Conservation (phyloP, 2,113 vertebrate species). For the Proteles cristata region DNA sequence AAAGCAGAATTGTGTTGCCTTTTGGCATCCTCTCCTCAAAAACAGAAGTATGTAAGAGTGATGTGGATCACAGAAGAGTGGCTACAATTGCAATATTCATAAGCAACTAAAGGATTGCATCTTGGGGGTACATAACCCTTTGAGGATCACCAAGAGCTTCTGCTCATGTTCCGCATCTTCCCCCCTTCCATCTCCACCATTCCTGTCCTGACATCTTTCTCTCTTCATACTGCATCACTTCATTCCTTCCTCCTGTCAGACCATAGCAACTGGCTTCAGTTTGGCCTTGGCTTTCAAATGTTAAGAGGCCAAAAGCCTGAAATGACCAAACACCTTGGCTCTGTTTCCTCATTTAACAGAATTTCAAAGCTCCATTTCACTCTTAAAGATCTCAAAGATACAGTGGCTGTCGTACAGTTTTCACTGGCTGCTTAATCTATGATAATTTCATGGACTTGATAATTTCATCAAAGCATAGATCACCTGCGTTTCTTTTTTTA, state of each 20-base stretch:
- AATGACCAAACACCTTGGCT: neutral
- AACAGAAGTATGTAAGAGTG: neutral
- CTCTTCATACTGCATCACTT: neutral
- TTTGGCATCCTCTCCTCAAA: neutral
- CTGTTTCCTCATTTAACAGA: neutral
- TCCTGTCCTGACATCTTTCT: neutral
- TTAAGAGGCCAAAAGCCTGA: neutral
- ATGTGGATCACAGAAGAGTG: neutral
- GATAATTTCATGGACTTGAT: too few species aligned
- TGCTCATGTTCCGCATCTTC: neutral
- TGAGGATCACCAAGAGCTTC: neutral
- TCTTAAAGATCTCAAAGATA: neutral
- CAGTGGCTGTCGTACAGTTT: neutral
- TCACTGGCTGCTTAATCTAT: neutral
- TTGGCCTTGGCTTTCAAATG: neutral
- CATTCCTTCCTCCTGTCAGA: neutral
- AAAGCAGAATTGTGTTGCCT: neutral
- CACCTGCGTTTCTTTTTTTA: neutral
- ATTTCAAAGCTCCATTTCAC: constrained; percentile 36
- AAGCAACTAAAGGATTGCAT: neutral
- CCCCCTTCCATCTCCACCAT: neutral
- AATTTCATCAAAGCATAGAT: neutral
- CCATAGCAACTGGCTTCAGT: neutral
- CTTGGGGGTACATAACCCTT: neutral
- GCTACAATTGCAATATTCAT: neutral